A percentile compares a stretch with the other conserved stretches of the same genome.
Conservation (phyloP, 2,888 invertebrate genomes). For the Hyles lineata region DNA sequence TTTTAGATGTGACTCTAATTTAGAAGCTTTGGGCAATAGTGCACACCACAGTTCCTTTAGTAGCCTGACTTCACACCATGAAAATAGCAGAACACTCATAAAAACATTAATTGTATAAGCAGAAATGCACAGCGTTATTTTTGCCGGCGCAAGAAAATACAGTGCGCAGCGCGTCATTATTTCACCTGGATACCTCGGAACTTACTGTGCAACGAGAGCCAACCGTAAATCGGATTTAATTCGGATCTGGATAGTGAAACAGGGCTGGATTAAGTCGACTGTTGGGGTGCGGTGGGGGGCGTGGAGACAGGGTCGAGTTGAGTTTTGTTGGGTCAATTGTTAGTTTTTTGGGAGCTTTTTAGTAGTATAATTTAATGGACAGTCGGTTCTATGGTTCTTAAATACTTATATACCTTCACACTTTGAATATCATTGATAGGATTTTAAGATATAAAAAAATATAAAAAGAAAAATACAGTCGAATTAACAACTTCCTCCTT, state of each 20-base stretch:
- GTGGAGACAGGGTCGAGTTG: background rate
- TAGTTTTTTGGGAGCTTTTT: background rate
- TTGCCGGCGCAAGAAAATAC: constrained; percentile 18
- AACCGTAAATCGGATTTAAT: constrained; percentile 38
- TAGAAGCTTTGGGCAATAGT: no score
- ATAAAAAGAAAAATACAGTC: no score
- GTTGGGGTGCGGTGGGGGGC: background rate
- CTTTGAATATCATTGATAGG: no score
- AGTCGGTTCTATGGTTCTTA: no score
- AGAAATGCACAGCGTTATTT: constrained; percentile 7
- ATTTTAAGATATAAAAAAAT: no score
- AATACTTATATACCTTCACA: no score
- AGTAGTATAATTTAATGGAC: no score
- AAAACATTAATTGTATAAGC: background rate
- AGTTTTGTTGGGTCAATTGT: background rate
- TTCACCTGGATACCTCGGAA: constrained; percentile 23
- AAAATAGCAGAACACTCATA: background rate
- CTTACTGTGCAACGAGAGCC: constrained; percentile 32
- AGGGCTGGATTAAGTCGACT: constrained; percentile 37
- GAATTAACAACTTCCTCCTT: no score
- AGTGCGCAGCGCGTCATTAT: constrained; percentile 16
- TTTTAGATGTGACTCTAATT: no score
- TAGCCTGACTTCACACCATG: no score
- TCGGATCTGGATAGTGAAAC: constrained; percentile 25
- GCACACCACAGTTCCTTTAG: no score